A percentile compares a stretch with the other conserved stretches of the same genome.
These are phyloP conservation scores for Otolemur garnettii DNA, from an alignment of 2,113 vertebrate species.

Conservation along the genomic window DNA sequence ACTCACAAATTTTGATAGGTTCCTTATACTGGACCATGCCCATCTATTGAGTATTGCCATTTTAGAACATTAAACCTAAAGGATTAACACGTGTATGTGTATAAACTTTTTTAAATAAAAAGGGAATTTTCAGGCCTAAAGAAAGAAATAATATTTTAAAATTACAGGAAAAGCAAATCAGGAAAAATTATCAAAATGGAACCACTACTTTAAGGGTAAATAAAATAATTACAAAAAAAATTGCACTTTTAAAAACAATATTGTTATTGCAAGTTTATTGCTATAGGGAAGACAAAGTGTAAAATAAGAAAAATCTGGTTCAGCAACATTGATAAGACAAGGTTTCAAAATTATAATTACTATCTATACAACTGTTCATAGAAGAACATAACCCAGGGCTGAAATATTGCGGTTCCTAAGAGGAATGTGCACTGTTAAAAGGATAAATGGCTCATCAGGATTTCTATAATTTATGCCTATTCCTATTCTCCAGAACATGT, in stretches of 20 bases:
- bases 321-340: conserved; percentile 34
- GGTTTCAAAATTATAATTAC: conserved; percentile 16
- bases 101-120: conserved; percentile 21
- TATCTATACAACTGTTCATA: not conserved
- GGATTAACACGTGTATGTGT: not conserved
- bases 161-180: conserved; percentile 31
- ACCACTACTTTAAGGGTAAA: conserved; percentile 34
- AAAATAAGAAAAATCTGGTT: conserved; percentile 24
- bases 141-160: conserved; percentile 42
- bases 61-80: conserved; percentile 20
- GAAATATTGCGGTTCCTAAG: not conserved
- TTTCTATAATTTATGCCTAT: conserved; percentile 17
- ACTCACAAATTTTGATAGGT: not conserved
- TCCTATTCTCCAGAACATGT: conserved; percentile 6
- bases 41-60: not conserved
- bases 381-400: not conserved
- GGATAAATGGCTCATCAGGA: not conserved
- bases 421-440: not conserved
- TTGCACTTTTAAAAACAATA: conserved; percentile 32
- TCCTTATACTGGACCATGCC: not conserved
- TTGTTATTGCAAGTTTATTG: conserved; percentile 44
- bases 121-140: not conserved
- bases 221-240: conserved; percentile 37
- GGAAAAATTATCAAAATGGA: conserved; percentile 27
- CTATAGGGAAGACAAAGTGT: conserved; percentile 44